Evolutionary conservation across 2,888 invertebrate species (phyloP).

Genomic region (Nemapogon koenigi): DNA sequence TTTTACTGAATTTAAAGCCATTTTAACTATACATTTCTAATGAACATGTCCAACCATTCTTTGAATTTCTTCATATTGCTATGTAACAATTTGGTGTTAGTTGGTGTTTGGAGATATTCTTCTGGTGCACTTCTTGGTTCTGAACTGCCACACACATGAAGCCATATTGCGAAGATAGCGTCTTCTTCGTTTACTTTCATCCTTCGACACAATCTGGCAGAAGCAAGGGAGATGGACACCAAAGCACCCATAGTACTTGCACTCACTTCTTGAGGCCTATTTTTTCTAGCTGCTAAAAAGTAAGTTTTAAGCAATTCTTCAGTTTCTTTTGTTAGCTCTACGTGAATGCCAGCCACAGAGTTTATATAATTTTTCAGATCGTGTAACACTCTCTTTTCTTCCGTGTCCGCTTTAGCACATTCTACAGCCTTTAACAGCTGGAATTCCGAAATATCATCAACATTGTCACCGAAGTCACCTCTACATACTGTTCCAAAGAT

Average conservation of each 20-base stretch:
- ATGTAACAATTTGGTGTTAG: slow-evolving; percentile 32
- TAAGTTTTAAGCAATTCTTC: slow-evolving; percentile 38
- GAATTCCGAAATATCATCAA: slow-evolving; percentile 40
- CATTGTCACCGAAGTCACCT: slow-evolving; percentile 38
- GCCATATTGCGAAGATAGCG: slow-evolving; percentile 50
- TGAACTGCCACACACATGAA: slow-evolving; percentile 41
- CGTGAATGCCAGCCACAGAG: slow-evolving; percentile 34
- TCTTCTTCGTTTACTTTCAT: slow-evolving; percentile 35
- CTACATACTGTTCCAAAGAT: slow-evolving; percentile 43
- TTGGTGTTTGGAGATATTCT: slow-evolving; percentile 44
- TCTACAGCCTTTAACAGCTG: slow-evolving; percentile 30
- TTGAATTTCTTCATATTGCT: slow-evolving; percentile 38
- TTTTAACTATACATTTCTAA: slow-evolving; percentile 22
- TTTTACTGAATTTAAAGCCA: no score
- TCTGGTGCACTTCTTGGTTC: slow-evolving; percentile 47
- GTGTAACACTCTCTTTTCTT: slow-evolving; percentile 31
- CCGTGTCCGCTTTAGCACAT: slow-evolving; percentile 21
- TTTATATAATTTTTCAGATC: slow-evolving; percentile 36
- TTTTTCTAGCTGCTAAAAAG: slow-evolving; percentile 44
- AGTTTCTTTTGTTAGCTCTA: slow-evolving; percentile 27
- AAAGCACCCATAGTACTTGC: slow-evolving; percentile 38
- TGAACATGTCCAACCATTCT: slow-evolving; percentile 44
- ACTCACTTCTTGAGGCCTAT: slow-evolving; percentile 33
- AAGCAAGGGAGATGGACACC: slow-evolving; percentile 32
- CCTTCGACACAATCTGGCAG: slow-evolving; percentile 44